Evolutionary conservation across 1,140 invertebrate species (phyloP), one percentile per base, ranked within the genome.

Genomic region (Wasmannia auropunctata): DNA sequence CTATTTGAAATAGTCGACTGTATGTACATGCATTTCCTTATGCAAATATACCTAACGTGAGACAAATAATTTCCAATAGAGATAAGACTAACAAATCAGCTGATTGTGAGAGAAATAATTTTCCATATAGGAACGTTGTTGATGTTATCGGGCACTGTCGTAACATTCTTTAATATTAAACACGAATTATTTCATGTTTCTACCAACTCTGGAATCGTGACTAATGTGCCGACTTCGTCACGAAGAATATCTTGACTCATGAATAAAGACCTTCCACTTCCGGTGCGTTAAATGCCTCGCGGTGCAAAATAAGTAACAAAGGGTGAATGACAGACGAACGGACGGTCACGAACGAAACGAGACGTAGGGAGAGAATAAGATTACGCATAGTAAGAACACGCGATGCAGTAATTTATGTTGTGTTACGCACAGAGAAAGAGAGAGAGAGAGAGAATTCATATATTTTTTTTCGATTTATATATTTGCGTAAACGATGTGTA

Each of bases 371-470:
- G 43, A 80, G 58, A 86, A 81, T 85, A 87, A 86, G 87, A 92
- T 91, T 91, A 88, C 58, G 65, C 79, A 67, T 83, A 88, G 84
- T 88, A 58, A 79, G 56, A 63, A 86, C 81, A 86, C 75, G 87
- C 86, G 84, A 54, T 67, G 84, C 43, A 40, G 65, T 63, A 43
- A 60, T 79, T 70, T 72, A 79, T 88, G 83, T 76, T 76, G 86
- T 16, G 74, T 92, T 92, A 91, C 91, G 91, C 91, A 88, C 10
- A 54, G 6, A 22, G 31, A 22, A 31, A 37, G 31, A 25, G 5
- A 28, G 37, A 14, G 37, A 22, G 4, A 31, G n/a, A 31, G 10
- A 40, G 16, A 11, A 22, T 65, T 6, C 63, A 25, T 43, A 14
- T 67, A 8, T 67, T 67, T 6, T 46, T 25, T 46, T 67, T 28